Evolutionary conservation across 2,113 vertebrate genomes (phyloP).

Genomic region (Oreochromis niloticus): DNA sequence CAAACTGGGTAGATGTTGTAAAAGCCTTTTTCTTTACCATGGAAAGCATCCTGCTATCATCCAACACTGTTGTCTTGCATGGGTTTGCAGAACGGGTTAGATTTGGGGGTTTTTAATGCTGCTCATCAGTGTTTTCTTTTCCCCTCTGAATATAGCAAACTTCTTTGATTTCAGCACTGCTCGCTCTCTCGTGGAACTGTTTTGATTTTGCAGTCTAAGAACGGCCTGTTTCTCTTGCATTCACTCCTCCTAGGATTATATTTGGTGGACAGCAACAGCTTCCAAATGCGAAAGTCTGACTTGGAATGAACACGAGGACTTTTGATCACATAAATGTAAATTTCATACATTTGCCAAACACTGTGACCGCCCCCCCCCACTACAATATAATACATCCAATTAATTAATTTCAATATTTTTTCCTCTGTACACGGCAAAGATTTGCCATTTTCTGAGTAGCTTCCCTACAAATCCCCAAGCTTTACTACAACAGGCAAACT

Average conservation of each 20-base stretch:
- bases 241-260: not conserved
- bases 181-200: not conserved
- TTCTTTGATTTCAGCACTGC: not conserved
- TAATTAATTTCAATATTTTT: not conserved
- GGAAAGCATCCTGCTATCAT: not conserved
- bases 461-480: not conserved
- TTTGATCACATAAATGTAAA: not conserved
- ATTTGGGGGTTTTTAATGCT: not conserved
- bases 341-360: not conserved
- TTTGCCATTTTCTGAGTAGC: not conserved
- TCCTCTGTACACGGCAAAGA: not conserved
- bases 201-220: not conserved
- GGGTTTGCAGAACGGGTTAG: not conserved
- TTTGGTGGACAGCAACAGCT: not conserved
- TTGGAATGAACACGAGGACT: not conserved
- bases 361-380: not conserved
- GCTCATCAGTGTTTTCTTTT: not conserved
- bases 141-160: not conserved
- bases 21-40: not conserved
- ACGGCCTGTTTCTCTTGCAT: not conserved
- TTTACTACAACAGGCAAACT: not conserved
- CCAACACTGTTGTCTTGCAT: not conserved
- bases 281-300: not conserved
- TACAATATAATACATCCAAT: not conserved
- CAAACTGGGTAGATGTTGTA: not conserved